A percentile compares a stretch with the other conserved stretches of the same genome.
phyloP scores from a whole-genome alignment of 2,113 vertebrate species.

The Thomomys bottae region DNA sequence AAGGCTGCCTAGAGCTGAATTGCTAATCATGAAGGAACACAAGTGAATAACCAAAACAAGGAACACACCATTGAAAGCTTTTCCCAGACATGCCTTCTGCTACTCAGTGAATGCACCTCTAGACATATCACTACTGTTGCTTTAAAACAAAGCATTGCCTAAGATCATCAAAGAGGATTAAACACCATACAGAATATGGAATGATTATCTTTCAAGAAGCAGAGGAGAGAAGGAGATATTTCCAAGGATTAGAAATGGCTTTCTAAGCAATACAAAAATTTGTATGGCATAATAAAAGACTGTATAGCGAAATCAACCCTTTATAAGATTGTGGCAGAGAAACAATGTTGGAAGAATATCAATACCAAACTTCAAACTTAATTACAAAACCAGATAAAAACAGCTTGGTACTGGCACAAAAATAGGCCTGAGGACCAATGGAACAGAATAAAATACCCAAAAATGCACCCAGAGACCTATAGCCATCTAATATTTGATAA shows the following conservation, averaged over 20 bases:
- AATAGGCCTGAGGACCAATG: too few species aligned
- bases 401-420: too few species aligned
- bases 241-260: background rate
- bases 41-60: background rate
- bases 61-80: background rate
- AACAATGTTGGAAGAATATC: too few species aligned
- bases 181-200: background rate
- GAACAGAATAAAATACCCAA: too few species aligned
- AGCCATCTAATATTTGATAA: too few species aligned
- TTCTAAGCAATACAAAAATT: too few species aligned
- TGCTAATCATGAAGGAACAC: background rate
- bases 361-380: too few species aligned
- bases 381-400: too few species aligned
- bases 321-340: too few species aligned
- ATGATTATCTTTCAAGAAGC: background rate
- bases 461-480: too few species aligned
- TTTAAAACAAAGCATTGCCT: background rate
- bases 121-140: accelerated
- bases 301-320: too few species aligned
- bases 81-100: background rate
- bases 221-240: background rate
- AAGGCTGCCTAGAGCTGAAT: background rate
- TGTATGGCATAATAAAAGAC: too few species aligned
- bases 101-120: background rate
- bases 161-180: background rate